These are phyloP conservation scores for Daptonema setosum DNA, from an alignment of 2,888 invertebrate species.

Conservation along the genomic window DNA sequence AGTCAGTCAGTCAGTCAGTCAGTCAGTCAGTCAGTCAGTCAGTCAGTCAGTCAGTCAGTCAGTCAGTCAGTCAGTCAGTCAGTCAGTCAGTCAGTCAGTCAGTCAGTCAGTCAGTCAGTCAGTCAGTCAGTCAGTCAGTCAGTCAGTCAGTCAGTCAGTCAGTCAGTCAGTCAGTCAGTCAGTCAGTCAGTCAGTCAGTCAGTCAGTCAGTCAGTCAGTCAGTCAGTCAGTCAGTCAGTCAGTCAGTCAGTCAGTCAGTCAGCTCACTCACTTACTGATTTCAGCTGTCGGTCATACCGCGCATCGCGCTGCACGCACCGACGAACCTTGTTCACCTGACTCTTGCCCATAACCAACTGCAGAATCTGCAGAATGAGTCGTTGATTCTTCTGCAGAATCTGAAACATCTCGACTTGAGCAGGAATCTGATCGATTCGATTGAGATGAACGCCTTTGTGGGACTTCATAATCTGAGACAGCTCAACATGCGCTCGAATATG, in stretches of 20 bases:
- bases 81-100: neutral
- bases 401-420: constrained; percentile 1
- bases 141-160: neutral
- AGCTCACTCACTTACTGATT: neutral
- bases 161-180: neutral
- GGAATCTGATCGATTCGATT: constrained; percentile 2
- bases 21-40: neutral
- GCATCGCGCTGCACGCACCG: constrained; percentile 2
- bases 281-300: neutral
- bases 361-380: constrained; percentile 1
- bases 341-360: constrained; percentile 4
- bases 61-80: neutral
- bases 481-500: constrained; percentile 3
- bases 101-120: neutral
- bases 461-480: constrained; percentile 1
- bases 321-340: neutral
- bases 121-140: neutral
- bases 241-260: neutral
- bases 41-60: neutral
- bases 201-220: neutral
- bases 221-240: neutral
- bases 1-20: neutral
- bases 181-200: neutral
- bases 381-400: constrained; percentile 1
- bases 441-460: constrained; percentile 4